A percentile compares a stretch with the other conserved stretches of the same genome.
phyloP scores from a whole-genome alignment of 2,797 vertebrate species.

The Alca torda region DNA sequence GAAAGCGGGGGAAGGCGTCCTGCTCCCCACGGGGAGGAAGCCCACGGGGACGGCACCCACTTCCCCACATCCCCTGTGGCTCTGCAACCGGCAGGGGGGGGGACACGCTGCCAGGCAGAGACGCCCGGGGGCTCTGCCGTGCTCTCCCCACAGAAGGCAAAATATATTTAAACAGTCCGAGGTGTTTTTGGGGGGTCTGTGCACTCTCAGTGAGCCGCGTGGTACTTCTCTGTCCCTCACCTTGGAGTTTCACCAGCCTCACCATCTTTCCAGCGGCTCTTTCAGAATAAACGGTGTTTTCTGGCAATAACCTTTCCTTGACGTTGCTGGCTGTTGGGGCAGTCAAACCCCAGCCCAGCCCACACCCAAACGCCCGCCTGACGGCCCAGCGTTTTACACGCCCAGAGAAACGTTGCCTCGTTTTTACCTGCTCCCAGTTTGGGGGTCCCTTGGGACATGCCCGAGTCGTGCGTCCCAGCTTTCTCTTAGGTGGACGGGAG shows the following conservation, averaged over 20 bases:
- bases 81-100: rapidly evolving
- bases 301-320: background rate
- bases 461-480: background rate
- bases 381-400: background rate
- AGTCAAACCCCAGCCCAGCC: background rate
- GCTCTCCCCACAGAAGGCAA: background rate
- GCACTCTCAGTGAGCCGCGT: rapidly evolving
- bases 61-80: background rate
- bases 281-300: background rate
- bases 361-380: background rate
- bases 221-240: background rate
- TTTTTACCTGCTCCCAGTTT: background rate
- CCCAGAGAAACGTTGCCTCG: background rate
- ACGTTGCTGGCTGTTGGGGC: background rate
- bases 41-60: background rate
- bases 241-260: background rate
- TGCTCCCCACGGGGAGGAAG: background rate
- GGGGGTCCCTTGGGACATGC: background rate
- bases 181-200: background rate
- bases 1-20: background rate
- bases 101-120: background rate
- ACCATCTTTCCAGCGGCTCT: background rate
- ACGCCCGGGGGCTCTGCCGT: rapidly evolving
- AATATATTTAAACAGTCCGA: background rate
- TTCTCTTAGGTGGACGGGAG: background rate